Conservation (phyloP, 2,797 vertebrate species). For the Lerista edwardsae region DNA sequence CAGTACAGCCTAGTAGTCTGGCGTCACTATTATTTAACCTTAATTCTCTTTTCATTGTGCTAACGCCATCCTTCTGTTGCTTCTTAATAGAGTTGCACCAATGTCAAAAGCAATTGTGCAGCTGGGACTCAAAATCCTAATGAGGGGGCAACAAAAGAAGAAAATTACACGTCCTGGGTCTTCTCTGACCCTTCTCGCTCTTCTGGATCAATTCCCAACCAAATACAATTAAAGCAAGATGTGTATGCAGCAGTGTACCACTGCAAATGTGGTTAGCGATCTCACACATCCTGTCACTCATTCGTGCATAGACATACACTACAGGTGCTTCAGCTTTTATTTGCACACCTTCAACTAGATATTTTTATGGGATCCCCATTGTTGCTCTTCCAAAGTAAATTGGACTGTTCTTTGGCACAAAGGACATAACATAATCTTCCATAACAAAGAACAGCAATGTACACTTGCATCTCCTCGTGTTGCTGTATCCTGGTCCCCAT, state of each 20-base stretch:
- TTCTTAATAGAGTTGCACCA: conserved; percentile 15
- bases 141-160: background rate
- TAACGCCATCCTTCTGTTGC: background rate
- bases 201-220: background rate
- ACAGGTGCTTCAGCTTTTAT: background rate
- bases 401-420: conserved; percentile 5
- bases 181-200: conserved; percentile 13
- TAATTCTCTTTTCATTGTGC: background rate
- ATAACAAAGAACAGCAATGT: background rate
- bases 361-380: background rate
- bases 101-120: conserved; percentile 16
- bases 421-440: background rate
- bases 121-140: conserved; percentile 1
- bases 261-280: background rate
- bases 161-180: background rate
- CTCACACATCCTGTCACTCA: background rate
- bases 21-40: conserved; percentile 25
- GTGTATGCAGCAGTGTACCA: background rate
- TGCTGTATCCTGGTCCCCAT: conserved; percentile 12
- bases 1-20: conserved; percentile 7
- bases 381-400: conserved; percentile 2
- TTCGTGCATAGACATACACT: background rate
- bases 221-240: conserved; percentile 4
- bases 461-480: conserved; percentile 2
- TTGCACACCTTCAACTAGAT: background rate